Base-by-base conservation (phyloP, 2,888 invertebrate genomes). In the Dichetophora obliterata region DNA sequence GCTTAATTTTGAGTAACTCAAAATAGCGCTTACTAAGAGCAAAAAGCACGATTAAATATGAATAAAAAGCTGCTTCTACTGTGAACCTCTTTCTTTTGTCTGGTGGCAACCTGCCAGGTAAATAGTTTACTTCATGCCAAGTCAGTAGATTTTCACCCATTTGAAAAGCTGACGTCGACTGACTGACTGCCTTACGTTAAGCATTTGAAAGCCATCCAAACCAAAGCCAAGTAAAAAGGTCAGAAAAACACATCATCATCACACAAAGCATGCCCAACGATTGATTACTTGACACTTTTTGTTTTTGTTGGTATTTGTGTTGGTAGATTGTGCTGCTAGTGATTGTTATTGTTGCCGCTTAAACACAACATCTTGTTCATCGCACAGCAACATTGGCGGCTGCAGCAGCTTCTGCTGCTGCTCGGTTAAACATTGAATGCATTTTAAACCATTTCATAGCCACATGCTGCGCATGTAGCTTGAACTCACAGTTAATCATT, bases 241-340 rank as follows among this genome's bases (percentile, higher is more conserved):
- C 70, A 70, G 52, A 27, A 54, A 70, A 27, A 70, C 24, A 5
- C 5, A 70, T 5, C 52, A 9, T 34, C 54, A 52, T n/a, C n/a
- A n/a, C n/a, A 70, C 52, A 31, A 43, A 70, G 57, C 24, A n/a
- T 52, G 31, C 5, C 19, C 73, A 27, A 65, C 65, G 73, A 74
- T 74, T 74, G 73, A 74, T 74, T 74, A 52, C 73, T 74, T 74
- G 65, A 74, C 73, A 74, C 73, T 74, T 74, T 52, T 63, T 34
- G 34, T 27, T 54, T 27, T 34, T 34, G 48, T 52, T 59, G 14
- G 1, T 9, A 5, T 59, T 59, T 9, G 31, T 31, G 31, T 31
- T 31, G 31, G n/a, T n/a, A 24, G 19, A 8, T n/a, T 14, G 5
- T 59, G 6, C 11, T 43, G 14, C 14, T 37, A 8, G 66, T 43